Conservation (phyloP, 2,113 vertebrate species). For the Probosciger aterrimus region DNA sequence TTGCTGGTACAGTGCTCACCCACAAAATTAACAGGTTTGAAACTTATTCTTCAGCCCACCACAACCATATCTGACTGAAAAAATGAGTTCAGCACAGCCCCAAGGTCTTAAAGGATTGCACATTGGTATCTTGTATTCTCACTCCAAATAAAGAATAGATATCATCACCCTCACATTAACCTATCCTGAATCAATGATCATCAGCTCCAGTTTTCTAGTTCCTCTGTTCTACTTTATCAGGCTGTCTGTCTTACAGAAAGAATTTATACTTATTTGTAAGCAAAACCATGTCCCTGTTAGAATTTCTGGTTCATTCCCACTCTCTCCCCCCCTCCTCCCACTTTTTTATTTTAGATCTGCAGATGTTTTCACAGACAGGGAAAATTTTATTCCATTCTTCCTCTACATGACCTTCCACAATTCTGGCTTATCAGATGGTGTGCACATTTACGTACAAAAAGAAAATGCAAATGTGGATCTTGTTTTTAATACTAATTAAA, state of each 20-base stretch:
- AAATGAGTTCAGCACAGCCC: neutral
- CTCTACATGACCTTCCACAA: slow-evolving; percentile 35
- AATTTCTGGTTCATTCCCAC: neutral
- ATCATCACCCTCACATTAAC: neutral
- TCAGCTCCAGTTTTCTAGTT: neutral
- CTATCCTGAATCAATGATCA: neutral
- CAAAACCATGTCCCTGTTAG: neutral
- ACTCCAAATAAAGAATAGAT: neutral
- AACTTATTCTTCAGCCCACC: neutral
- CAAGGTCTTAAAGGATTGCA: neutral
- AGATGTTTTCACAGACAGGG: neutral
- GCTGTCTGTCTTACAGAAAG: neutral
- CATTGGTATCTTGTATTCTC: neutral
- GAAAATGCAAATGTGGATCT: slow-evolving; percentile 42
- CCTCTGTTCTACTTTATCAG: neutral
- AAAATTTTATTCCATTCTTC: slow-evolving; percentile 22
- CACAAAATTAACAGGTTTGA: neutral
- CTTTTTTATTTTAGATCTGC: slow-evolving; percentile 36
- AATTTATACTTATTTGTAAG: neutral
- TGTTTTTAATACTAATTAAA: slow-evolving; percentile 43
- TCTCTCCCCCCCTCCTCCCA: neutral
- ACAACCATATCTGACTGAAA: neutral
- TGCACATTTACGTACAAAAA: slow-evolving; percentile 30
- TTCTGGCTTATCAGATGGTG: slow-evolving; percentile 43
- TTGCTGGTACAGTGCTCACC: neutral